phyloP scores from a whole-genome alignment of 2,113 vertebrate species.

The Zingel zingel region DNA sequence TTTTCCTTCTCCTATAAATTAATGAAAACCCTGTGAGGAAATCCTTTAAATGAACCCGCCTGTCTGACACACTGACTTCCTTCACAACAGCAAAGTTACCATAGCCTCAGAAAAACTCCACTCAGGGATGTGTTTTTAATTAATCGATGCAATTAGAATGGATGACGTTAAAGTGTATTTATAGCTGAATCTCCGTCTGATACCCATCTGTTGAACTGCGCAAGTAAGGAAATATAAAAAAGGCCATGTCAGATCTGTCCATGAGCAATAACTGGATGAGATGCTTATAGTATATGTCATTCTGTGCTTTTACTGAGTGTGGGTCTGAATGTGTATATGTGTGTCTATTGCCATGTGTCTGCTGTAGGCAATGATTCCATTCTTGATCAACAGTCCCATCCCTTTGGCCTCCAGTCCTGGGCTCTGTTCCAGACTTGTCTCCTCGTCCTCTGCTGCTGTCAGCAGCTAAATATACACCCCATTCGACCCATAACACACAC shows the following conservation, averaged over 20 bases:
- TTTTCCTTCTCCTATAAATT: slow-evolving; percentile 2
- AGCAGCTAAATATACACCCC: slow-evolving; percentile 77
- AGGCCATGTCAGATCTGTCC: slow-evolving; percentile 3
- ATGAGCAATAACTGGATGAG: slow-evolving; percentile 10
- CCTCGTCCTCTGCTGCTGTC: slow-evolving; percentile 79
- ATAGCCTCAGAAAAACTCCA: slow-evolving; percentile 5
- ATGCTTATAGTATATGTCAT: slow-evolving; percentile 18
- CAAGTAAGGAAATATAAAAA: slow-evolving; percentile 9
- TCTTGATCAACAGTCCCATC: slow-evolving; percentile 57
- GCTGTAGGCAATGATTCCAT: slow-evolving; percentile 54
- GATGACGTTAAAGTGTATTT: background rate
- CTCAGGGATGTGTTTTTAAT: slow-evolving; percentile 2
- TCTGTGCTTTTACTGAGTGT: slow-evolving; percentile 24
- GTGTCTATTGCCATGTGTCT: slow-evolving; percentile 55
- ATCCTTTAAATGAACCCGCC: slow-evolving; percentile 24
- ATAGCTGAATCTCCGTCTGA: slow-evolving; percentile 11
- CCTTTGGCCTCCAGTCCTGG: slow-evolving; percentile 69
- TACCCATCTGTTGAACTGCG: slow-evolving; percentile 31
- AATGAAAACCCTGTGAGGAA: slow-evolving; percentile 34
- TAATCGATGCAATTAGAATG: background rate
- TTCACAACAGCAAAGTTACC: slow-evolving; percentile 9
- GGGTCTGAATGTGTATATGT: slow-evolving; percentile 8
- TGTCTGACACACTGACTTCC: slow-evolving; percentile 14
- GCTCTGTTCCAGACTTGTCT: slow-evolving; percentile 76
- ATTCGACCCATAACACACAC: slow-evolving; percentile 34